These are phyloP conservation scores for Crypturellus undulatus DNA, from an alignment of 2,113 vertebrate species.

Conservation along the genomic window DNA sequence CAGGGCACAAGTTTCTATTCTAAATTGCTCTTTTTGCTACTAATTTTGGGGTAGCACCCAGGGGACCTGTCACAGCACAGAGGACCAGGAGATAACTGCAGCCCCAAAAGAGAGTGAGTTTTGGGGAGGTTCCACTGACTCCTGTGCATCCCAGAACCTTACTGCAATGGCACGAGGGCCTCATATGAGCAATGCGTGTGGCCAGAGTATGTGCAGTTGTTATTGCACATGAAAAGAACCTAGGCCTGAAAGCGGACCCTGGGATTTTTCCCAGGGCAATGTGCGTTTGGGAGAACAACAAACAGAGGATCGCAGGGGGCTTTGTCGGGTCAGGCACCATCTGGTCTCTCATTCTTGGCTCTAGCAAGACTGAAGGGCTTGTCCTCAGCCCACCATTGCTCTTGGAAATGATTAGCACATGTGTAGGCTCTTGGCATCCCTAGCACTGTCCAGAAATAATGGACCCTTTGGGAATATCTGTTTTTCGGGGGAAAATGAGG, in stretches of 20 bases:
- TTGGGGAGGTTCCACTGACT: not conserved
- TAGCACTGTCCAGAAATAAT: not conserved
- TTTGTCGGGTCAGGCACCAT: slow-evolving; percentile 36
- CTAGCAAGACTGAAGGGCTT: not conserved
- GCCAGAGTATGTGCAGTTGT: slow-evolving; percentile 32
- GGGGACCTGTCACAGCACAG: rapidly evolving
- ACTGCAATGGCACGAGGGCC: not conserved
- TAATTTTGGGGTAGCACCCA: not conserved
- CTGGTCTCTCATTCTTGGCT: slow-evolving; percentile 51
- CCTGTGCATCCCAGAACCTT: not conserved
- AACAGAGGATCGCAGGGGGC: slow-evolving; percentile 49
- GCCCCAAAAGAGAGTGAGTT: not conserved
- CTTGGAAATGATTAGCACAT: slow-evolving; percentile 33
- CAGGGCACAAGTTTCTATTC: not conserved
- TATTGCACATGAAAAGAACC: slow-evolving; percentile 21
- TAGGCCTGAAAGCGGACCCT: slow-evolving; percentile 18
- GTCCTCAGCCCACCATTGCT: slow-evolving; percentile 24
- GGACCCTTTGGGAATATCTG: not conserved
- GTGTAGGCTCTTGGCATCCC: not conserved
- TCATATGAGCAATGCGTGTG: not conserved
- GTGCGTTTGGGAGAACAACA: slow-evolving; percentile 35
- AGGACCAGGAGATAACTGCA: not conserved
- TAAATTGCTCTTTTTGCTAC: not conserved
- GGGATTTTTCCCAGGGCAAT: slow-evolving; percentile 30
- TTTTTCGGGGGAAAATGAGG: not conserved